phyloP scores from a whole-genome alignment of 2,888 invertebrate species.

The Oxyteleia sp. region DNA sequence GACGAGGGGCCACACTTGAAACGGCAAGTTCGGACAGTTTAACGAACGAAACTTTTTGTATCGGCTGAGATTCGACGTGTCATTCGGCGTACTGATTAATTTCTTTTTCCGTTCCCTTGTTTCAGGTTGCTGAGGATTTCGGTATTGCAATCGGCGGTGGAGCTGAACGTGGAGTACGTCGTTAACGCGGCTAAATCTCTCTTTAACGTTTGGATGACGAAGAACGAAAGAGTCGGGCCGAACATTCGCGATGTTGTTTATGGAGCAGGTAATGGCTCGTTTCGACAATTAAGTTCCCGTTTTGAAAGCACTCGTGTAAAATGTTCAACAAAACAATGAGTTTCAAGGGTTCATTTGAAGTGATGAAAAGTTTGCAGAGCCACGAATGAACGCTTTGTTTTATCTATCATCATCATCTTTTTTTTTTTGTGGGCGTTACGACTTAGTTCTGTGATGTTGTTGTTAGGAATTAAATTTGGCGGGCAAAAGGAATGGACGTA shows the following conservation, averaged over 20 bases:
- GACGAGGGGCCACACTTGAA: conserved; percentile 90
- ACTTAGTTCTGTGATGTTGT: too few species aligned
- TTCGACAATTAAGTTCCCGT: too few species aligned
- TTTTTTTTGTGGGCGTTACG: too few species aligned
- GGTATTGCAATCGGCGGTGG: conserved; percentile 92
- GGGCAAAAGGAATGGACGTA: conserved; percentile 92
- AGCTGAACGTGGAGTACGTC: conserved; percentile 91
- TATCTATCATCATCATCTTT: too few species aligned
- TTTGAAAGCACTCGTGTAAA: too few species aligned
- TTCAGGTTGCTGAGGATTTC: conserved; percentile 91
- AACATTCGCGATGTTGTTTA: conserved; percentile 93
- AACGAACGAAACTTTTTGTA: conserved; percentile 14
- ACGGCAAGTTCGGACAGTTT: conserved; percentile 87
- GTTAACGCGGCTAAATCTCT: conserved; percentile 91
- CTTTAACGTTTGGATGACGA: conserved; percentile 92
- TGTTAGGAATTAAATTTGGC: conserved; percentile 91
- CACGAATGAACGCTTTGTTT: neutral
- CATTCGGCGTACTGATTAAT: too few species aligned
- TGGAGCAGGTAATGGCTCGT: conserved; percentile 88
- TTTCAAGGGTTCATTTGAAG: too few species aligned
- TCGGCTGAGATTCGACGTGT: neutral
- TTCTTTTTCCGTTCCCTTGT: conserved; percentile 64
- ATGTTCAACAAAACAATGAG: neutral
- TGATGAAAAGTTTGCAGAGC: neutral
- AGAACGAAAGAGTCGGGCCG: conserved; percentile 90